Percentiles rank a stretch among this genome's conserved stretches.
Evolutionary conservation across 2,797 vertebrate genomes (phyloP).

Genomic region (Lindbergichthys nudifrons): DNA sequence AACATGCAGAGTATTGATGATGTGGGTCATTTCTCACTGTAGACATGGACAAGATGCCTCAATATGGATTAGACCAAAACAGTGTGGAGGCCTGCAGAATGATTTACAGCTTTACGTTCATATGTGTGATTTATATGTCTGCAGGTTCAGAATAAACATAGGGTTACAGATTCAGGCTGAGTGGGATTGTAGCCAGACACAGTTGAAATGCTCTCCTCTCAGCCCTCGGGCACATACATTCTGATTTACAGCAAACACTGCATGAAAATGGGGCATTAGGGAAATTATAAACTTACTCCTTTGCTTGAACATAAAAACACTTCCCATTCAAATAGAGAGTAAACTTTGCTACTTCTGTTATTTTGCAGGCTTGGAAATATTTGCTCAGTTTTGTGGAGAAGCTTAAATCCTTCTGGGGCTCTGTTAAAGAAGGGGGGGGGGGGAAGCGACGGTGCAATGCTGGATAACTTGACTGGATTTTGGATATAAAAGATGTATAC

Average conservation of each 20-base stretch:
- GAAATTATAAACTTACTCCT: conserved; percentile 58
- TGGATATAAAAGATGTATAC: conserved; percentile 64
- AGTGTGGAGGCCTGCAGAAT: no score
- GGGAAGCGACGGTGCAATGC: conserved; percentile 18
- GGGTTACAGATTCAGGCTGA: conserved; percentile 68
- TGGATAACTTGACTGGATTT: conserved; percentile 63
- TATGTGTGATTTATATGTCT: conserved; percentile 76
- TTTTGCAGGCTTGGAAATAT: conserved; percentile 57
- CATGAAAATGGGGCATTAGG: conserved; percentile 48
- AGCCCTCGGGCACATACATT: conserved; percentile 53
- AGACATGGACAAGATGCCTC: conserved; percentile 6
- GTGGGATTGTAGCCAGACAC: conserved; percentile 68
- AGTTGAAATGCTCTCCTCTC: conserved; percentile 69
- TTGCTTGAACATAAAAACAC: conserved; percentile 60
- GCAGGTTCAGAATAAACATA: conserved; percentile 71
- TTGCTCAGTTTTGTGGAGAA: conserved; percentile 47
- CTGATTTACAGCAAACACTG: conserved; percentile 64
- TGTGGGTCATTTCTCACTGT: conserved; percentile 4
- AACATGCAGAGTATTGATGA: conserved; percentile 1
- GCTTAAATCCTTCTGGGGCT: conserved; percentile 57
- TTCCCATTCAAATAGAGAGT: conserved; percentile 60
- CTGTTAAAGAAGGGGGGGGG: conserved; percentile 24
- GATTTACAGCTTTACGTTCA: conserved; percentile 11
- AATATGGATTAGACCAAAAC: conserved; percentile 23
- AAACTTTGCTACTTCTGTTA: conserved; percentile 52